Base-by-base conservation (phyloP, 2,888 invertebrate genomes). In the Oscheius sp. region DNA sequence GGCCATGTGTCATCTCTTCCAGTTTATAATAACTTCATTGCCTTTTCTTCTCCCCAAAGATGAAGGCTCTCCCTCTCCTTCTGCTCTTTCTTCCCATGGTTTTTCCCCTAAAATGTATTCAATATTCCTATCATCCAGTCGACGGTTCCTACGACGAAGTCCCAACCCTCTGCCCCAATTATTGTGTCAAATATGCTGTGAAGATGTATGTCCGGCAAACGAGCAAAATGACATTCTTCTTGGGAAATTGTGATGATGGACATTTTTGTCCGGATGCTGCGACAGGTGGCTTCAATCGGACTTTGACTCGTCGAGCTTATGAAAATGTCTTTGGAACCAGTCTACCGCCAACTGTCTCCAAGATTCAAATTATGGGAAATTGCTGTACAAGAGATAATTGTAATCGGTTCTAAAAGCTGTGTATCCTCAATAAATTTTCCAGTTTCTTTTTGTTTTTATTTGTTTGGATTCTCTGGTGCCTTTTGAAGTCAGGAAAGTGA, bases 191-290 rank as follows among this genome's bases (percentile, higher is more conserved):
- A 55, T 55, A 55, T 21, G 55, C 55, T 21, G 25, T 55, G 23
- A 55, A 2, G 13, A 21, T 21, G 25, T 55, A 13, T 6, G 23
- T 55, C 23, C 12, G 23, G 13, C 23, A 25, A 25, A 55, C 21
- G 21, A 21, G 55, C 18, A 55, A 55, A 23, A 55, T 55, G 55
- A 55, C 55, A 55, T 55, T 55, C 55, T 55, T 55, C 25, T 6
- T 25, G 13, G 55, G 55, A 25, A 55, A 55, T 21, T 55, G 55
- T 55, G 55, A 55, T 25, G 55, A 55, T 23, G 55, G 23, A 23
- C 21, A 25, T 23, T 25, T 55, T 5, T 55, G 55, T 13, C 21
- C 23, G n/a, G n/a, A n/a, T n/a, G n/a, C n/a, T n/a, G n/a, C 45
- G 9, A 9, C 45, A 16, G 45, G 16, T 45, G 45, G 21, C 49